Evolutionary conservation across 2,888 invertebrate genomes (phyloP).

Genomic region (Spodoptera littoralis): DNA sequence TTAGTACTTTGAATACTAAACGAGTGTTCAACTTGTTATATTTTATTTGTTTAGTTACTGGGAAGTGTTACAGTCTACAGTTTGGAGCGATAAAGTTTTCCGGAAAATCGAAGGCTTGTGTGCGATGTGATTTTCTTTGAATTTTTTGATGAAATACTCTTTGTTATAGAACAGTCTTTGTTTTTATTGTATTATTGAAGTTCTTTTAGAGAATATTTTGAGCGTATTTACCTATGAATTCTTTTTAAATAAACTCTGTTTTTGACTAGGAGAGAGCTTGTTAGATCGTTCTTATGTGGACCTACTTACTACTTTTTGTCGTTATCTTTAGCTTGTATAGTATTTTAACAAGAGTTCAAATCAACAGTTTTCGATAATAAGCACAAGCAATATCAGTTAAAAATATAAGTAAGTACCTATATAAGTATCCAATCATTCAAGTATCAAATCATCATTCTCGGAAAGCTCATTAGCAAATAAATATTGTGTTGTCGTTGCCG

Average conservation of each 20-base stretch:
- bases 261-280: no score
- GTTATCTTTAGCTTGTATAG: no score
- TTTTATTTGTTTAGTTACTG: conserved; percentile 12
- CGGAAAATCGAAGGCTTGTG: not conserved
- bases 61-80: conserved; percentile 14
- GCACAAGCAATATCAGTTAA: no score
- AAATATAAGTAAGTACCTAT: no score
- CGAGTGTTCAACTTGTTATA: conserved; percentile 2
- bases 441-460: no score
- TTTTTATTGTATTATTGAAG: not conserved
- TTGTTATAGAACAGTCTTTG: not conserved
- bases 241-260: no score
- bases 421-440: no score
- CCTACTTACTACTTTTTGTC: no score
- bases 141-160: not conserved
- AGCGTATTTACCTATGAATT: no score
- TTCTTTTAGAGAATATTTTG: not conserved
- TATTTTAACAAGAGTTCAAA: no score
- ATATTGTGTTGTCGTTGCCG: not conserved
- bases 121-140: not conserved
- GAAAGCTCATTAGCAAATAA: not conserved
- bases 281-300: no score
- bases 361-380: no score
- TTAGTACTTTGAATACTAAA: conserved; percentile 39
- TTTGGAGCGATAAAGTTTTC: conserved; percentile 9